Evolutionary conservation across 2,888 invertebrate species (phyloP).

Genomic region (Heteromurus nitidus): DNA sequence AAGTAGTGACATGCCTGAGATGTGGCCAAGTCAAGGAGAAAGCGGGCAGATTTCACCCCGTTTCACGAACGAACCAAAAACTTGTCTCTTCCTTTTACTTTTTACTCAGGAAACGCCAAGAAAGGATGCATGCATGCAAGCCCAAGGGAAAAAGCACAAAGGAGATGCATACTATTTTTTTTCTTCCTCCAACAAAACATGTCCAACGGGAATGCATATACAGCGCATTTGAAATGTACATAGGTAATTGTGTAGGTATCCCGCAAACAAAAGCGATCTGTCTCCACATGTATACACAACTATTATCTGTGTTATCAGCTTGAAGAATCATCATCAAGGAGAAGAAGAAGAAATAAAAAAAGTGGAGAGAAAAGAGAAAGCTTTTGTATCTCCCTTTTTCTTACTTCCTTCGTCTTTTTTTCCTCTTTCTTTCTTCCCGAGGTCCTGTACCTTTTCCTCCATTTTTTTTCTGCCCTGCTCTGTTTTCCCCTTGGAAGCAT

Average conservation of each 20-base stretch:
- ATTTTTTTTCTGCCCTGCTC: background rate
- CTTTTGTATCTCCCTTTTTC: slow-evolving; percentile 21
- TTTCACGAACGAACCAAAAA: slow-evolving; percentile 40
- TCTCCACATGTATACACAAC: background rate
- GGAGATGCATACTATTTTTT: slow-evolving; percentile 24
- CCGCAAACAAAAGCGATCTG: slow-evolving; percentile 19
- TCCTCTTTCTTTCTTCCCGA: slow-evolving; percentile 28
- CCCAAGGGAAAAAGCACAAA: too few relatives aligned
- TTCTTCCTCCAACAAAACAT: background rate
- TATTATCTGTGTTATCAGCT: slow-evolving; percentile 37
- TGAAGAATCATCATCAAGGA: slow-evolving; percentile 37
- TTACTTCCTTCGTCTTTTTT: background rate
- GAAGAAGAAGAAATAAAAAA: slow-evolving; percentile 13
- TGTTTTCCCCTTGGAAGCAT: slow-evolving; percentile 5
- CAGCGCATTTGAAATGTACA: too few relatives aligned
- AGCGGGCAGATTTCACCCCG: slow-evolving; percentile 49
- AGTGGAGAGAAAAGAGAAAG: slow-evolving; percentile 26
- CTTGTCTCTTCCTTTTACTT: slow-evolving; percentile 32
- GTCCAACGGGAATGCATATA: too few relatives aligned
- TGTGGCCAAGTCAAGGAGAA: slow-evolving; percentile 44
- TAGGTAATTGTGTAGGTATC: too few relatives aligned
- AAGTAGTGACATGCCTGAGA: slow-evolving; percentile 31
- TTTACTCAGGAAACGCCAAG: slow-evolving; percentile 41
- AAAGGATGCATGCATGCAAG: slow-evolving; percentile 7
- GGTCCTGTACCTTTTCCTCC: slow-evolving; percentile 43